Base-by-base conservation (phyloP, 2,888 invertebrate genomes). In the Schizaphis graminum region DNA sequence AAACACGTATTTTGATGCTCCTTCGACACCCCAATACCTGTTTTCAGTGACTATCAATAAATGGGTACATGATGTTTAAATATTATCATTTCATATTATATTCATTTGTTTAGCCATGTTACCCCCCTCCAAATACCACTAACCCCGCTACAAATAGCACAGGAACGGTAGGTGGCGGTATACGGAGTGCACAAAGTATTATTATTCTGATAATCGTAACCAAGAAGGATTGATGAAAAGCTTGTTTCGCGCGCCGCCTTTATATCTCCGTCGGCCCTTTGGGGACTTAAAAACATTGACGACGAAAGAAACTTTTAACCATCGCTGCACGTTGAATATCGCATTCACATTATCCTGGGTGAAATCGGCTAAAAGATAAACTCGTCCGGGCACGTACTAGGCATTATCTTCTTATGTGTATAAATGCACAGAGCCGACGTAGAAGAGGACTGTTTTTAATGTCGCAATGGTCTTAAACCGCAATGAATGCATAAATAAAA, bases 301-400 rank as follows among this genome's bases (percentile, higher is more conserved):
- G 92, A 56, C 13, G 56, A 26, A 35, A 56, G 49, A 85, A 92
- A 92, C 92, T 92, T 92, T 92, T 92, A 92, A 88, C 89, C 84
- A 24, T 47, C 84, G 41, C 89, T 41, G 93, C 77, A 77, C 93
- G 93, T 56, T 89, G 89, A 93, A 93, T 92, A 89, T 93, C 53
- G 93, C 89, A 88, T 93, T 89, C 88, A 13, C 77, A 89, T 93
- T 89, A 77, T 93, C 53, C 47, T n/a, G 57, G 92, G 41, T 28
- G 41, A 92, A 92, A 92, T 89, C 88, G 88, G 56, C 89, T 93
- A 93, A 89, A 89, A 93, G 88, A 93, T 77, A 93, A 93, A 93
- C 93, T 93, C 67, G 77, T 24, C 88, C 10, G 89, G 44, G 93
- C 93, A 93, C 93, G 93, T 93, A 93, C 89, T 44, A 10, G 56